Base-by-base conservation (phyloP, 2,888 invertebrate species). In the Macropis europaea region DNA sequence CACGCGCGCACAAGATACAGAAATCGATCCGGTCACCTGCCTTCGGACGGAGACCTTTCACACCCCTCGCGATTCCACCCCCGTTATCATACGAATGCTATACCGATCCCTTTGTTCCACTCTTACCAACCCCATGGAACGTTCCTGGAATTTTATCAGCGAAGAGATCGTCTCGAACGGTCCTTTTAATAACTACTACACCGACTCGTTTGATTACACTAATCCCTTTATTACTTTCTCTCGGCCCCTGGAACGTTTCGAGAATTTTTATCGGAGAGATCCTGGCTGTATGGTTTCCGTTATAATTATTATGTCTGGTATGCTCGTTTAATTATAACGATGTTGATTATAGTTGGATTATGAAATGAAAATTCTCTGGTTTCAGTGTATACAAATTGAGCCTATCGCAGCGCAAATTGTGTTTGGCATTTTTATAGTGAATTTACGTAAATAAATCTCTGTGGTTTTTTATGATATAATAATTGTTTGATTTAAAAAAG, bases 21-120 rank as follows among this genome's bases (percentile, higher is more conserved):
- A 53, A 70, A 81, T 81, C 81, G 81, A 81, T 81, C 76, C 62
- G 43, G 67, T 78, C 66, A 82, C 81, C 81, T 81, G 82, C 73
- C 75, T 70, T 53, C 68, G 38, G 28, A 53, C 26, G 50, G 60
- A 50, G 67, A 38, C 59, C 68, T 75, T 76, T 73, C 62, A 70
- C 71, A 64, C 40, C 56, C 66, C 45, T 24, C 36, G 30, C 64
- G 56, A 19, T 50, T 43, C 28, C 34, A 52, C 60, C 62, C 30
- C 48, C 53, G 38, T 42, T 59, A 50, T 47, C 32, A 32, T 5
- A 17, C 42, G 42, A 54, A 40, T 22, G 45, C 60, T 59, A 11
- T 3, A 17, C 42, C 26, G 3, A 15, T 26, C 59, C 45, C 47
- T 52, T 9, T 22, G 19, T 15, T n/a, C 15, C 30, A n/a, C 9